phyloP scores from a whole-genome alignment of 2,113 vertebrate species.

The Stigmatopora argus region DNA sequence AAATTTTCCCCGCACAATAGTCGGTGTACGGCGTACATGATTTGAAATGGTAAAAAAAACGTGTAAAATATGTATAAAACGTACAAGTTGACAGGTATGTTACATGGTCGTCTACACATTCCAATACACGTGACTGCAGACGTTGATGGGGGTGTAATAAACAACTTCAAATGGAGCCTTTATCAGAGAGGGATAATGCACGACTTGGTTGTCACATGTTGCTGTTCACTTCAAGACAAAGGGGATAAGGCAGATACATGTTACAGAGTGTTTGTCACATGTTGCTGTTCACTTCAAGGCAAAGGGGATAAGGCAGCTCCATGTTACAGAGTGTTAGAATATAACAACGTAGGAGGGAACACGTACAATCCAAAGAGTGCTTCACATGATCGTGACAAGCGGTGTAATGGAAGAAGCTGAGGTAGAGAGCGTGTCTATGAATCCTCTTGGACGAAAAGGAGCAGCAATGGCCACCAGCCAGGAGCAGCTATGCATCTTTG shows the following conservation, averaged over 20 bases:
- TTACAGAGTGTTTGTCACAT: conserved; percentile 28
- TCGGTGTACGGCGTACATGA: too few relatives aligned
- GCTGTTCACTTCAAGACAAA: not conserved
- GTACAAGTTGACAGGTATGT: too few relatives aligned
- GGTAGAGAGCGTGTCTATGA: conserved; percentile 1
- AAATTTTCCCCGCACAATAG: too few relatives aligned
- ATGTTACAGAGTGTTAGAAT: conserved; percentile 35
- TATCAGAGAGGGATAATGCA: not conserved
- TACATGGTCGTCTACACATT: not conserved
- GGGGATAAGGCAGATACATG: conserved; percentile 14
- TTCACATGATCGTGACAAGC: conserved; percentile 14
- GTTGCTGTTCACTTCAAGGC: not conserved
- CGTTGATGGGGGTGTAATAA: conserved; percentile 24
- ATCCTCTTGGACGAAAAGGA: conserved; percentile 16
- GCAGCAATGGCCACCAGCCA: not conserved
- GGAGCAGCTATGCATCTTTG: conserved; percentile 48
- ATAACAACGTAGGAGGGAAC: conserved; percentile 15
- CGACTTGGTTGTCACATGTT: conserved; percentile 4
- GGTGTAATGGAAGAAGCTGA: conserved; percentile 19
- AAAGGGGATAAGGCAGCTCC: conserved; percentile 5
- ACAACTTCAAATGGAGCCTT: conserved; percentile 7
- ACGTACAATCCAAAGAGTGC: conserved; percentile 3
- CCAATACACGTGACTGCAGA: not conserved
- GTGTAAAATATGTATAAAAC: too few relatives aligned
- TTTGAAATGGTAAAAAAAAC: too few relatives aligned